Evolutionary conservation across 2,797 vertebrate genomes (phyloP).

Genomic region (Sebastes dallii): DNA sequence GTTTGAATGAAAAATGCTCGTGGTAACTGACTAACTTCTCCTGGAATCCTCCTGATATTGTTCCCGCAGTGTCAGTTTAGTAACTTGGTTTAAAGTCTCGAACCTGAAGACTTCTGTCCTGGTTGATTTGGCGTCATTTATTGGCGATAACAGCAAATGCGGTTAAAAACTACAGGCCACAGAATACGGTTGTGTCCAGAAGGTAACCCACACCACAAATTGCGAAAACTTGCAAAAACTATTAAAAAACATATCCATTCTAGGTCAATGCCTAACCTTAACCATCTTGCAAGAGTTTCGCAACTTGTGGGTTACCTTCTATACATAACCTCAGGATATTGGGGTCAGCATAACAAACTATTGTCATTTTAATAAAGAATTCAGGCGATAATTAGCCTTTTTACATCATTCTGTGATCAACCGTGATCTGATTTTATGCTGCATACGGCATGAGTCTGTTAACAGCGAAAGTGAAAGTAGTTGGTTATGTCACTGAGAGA

Average conservation of each 20-base stretch:
- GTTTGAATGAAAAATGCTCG: not conserved
- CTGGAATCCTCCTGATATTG: not conserved
- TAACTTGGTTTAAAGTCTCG: not conserved
- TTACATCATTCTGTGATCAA: not conserved
- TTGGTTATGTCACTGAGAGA: not conserved
- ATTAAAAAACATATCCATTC: too few species aligned
- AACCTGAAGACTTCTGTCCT: not conserved
- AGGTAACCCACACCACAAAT: too few species aligned
- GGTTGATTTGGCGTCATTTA: not conserved
- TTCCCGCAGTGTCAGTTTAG: not conserved
- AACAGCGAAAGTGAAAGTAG: not conserved
- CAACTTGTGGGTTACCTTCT: too few species aligned
- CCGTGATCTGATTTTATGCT: not conserved
- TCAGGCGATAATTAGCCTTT: not conserved
- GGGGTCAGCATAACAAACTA: too few species aligned
- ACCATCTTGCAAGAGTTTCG: too few species aligned
- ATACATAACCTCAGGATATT: not conserved
- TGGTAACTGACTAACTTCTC: not conserved
- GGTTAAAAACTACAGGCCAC: not conserved
- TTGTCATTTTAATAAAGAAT: not conserved
- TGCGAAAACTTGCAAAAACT: too few species aligned
- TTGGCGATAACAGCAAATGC: not conserved
- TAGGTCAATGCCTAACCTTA: too few species aligned
- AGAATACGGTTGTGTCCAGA: not conserved
- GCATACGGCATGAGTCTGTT: not conserved